Base-by-base conservation (phyloP, 2,113 vertebrate species). In the Fukomys damarensis region DNA sequence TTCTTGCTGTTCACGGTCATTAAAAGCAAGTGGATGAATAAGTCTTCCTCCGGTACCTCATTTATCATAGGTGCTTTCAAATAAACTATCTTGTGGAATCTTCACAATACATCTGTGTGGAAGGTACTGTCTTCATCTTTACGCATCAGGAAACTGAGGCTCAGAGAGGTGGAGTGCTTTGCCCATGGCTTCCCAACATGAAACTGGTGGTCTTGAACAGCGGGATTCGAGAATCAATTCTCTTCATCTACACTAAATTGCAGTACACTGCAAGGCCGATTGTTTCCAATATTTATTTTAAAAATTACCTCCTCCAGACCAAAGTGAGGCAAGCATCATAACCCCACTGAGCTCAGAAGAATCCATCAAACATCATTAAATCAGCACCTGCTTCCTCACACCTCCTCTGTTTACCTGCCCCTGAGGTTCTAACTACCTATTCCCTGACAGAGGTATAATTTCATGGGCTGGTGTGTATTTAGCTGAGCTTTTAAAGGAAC, bases 401-500 rank as follows among this genome's bases (percentile, higher is more conserved):
- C 35, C 32, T 89, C 83, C 77, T 74, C 72, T 63, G n/a, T 54
- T 54, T 35, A 89, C 70, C 56, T 61, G 30, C 74, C 66, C 52
- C 66, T 9, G 46, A 74, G 86, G n/a, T 68, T 74, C 63, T 66
- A 43, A 38, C 30, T 17, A 11, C 77, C 76, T 66, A 5, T 14
- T 87, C 32, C 54, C 32, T 63, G 43, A 10, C 26, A 80, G 35
- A 84, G 38, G 65, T 77, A 35, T 65, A 49, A 32, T 80, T 94
- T 93, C 63, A 61, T 46, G 72, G 43, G n/a, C 56, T 35, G 28
- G 16, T 74, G 58, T 81, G 30, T 76, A 43, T 79, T 93, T 76
- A 93, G 56, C 70, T 91, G 28, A 80, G 41, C 41, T 92, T 89
- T 70, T 80, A 59, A 95, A 94, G 72, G 63, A 86, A 88, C 2